phyloP scores from a whole-genome alignment of 1,140 invertebrate species.

The Asbolus verrucosus region DNA sequence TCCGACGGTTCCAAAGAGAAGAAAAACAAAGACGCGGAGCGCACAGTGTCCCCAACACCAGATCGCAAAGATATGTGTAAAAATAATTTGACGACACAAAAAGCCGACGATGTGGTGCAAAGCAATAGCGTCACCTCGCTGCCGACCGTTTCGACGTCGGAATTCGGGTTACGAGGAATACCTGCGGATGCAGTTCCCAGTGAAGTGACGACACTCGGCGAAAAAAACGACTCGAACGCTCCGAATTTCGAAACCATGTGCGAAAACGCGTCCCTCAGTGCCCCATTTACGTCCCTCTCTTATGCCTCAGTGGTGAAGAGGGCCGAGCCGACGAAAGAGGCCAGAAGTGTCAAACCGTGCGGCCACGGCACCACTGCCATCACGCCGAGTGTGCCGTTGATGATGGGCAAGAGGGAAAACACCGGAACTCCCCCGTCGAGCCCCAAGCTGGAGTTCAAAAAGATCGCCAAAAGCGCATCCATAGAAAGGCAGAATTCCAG shows the following conservation, averaged over 20 bases:
- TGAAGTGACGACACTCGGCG: conserved; percentile 53
- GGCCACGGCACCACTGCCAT: conserved; percentile 62
- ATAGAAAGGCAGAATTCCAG: background rate
- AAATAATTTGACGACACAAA: no score
- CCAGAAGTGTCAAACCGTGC: conserved; percentile 62
- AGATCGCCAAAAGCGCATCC: conserved; percentile 37
- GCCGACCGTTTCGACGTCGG: no score
- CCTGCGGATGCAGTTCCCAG: conserved; percentile 52
- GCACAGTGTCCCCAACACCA: conserved; percentile 20
- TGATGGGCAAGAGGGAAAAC: conserved; percentile 44
- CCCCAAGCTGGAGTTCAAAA: conserved; percentile 57
- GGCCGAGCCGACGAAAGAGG: no score
- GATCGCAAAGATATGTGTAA: conserved; percentile 37
- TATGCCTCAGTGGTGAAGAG: conserved; percentile 43
- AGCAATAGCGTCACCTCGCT: conserved; percentile 10
- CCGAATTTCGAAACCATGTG: conserved; percentile 12
- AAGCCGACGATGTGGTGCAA: conserved; percentile 27
- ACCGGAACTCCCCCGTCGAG: conserved; percentile 56
- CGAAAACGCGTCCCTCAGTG: conserved; percentile 36
- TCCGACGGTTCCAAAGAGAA: conserved; percentile 44
- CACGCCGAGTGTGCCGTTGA: conserved; percentile 55
- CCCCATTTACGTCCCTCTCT: conserved; percentile 9
- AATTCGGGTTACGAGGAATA: conserved; percentile 40
- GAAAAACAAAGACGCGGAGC: conserved; percentile 31
- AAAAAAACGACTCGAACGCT: conserved; percentile 48